Evolutionary conservation across 2,113 vertebrate species (phyloP).

Genomic region (Alligator mississippiensis): DNA sequence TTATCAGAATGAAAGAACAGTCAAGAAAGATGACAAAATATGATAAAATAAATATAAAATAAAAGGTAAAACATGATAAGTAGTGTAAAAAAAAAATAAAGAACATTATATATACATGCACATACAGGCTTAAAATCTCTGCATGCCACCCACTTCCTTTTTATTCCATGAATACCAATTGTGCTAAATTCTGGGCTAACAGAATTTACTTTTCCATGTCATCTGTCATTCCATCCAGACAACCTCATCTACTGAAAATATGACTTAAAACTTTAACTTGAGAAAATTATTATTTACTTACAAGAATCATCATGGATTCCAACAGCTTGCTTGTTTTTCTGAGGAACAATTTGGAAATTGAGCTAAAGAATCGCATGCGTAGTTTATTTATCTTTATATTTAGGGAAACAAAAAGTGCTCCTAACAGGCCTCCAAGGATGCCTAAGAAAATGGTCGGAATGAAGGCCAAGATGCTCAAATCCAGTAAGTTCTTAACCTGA

Average conservation of each 20-base stretch:
- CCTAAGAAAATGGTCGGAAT: constrained; percentile 53
- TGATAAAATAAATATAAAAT: not conserved
- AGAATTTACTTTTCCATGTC: not conserved
- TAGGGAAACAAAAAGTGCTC: constrained; percentile 55
- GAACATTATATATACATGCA: not conserved
- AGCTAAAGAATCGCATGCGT: constrained; percentile 49
- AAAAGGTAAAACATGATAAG: accelerated
- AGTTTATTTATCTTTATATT: constrained; percentile 69
- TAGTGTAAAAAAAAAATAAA: not conserved
- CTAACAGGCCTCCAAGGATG: constrained; percentile 65
- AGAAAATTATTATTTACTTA: constrained; percentile 42
- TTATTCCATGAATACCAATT: not conserved
- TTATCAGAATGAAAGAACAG: not conserved
- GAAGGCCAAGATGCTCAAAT: constrained; percentile 61
- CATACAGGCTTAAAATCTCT: not conserved
- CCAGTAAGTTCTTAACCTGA: constrained; percentile 65
- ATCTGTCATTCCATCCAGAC: not conserved
- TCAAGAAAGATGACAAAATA: not conserved
- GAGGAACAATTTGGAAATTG: constrained; percentile 41
- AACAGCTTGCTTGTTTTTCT: constrained; percentile 62
- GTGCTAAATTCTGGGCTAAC: not conserved
- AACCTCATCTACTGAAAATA: not conserved
- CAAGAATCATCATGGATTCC: constrained; percentile 61
- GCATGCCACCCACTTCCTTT: not conserved
- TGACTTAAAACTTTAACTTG: not conserved